A percentile compares a stretch with the other conserved stretches of the same genome.
Conservation (phyloP, 2,797 vertebrate species). For the Orestias chungarensis region DNA sequence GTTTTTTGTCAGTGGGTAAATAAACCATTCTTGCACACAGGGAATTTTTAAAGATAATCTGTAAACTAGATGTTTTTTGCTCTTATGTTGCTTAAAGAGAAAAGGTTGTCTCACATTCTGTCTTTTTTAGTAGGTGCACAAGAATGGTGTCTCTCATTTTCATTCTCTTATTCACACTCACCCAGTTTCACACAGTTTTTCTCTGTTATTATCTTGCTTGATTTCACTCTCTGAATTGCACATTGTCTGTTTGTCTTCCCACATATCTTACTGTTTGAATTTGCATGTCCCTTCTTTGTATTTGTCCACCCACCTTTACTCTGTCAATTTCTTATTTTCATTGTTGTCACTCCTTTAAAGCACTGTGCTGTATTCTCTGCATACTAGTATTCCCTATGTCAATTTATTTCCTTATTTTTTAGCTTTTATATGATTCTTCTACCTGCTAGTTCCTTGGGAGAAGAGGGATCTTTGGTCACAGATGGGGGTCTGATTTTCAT, state of each 20-base stretch:
- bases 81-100: constrained; percentile 5
- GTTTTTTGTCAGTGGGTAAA: no score
- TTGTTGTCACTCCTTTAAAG: constrained; percentile 25
- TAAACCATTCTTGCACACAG: background rate
- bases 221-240: constrained; percentile 55
- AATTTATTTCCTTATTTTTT: background rate
- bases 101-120: constrained; percentile 7
- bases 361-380: constrained; percentile 8
- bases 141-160: constrained; percentile 33
- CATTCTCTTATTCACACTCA: constrained; percentile 40
- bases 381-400: constrained; percentile 1
- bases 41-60: background rate
- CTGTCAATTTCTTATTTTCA: constrained; percentile 20
- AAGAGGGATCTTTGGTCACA: constrained; percentile 77
- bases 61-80: background rate
- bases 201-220: constrained; percentile 46
- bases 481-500: constrained; percentile 78
- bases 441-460: constrained; percentile 76
- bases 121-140: constrained; percentile 18
- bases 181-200: constrained; percentile 31
- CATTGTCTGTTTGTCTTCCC: constrained; percentile 40
- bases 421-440: constrained; percentile 30
- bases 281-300: constrained; percentile 10
- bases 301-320: constrained; percentile 10
- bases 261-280: constrained; percentile 29